These are phyloP conservation scores for Nothoprocta perdicaria DNA, from an alignment of 2,113 vertebrate genomes.

Conservation along the genomic window DNA sequence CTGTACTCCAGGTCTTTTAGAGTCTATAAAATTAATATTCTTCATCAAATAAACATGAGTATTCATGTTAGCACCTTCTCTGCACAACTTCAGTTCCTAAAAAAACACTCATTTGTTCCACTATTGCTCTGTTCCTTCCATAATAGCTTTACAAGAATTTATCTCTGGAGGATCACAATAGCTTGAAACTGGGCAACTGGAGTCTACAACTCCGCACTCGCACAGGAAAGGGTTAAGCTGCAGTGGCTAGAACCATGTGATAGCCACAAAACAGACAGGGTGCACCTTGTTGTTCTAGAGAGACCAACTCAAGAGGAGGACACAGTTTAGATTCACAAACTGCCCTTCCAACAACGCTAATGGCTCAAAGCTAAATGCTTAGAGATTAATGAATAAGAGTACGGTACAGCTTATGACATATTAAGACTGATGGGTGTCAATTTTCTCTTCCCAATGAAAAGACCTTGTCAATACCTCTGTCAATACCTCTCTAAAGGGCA, in stretches of 20 bases:
- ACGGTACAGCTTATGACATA: background rate
- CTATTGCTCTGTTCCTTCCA: background rate
- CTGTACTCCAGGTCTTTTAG: background rate
- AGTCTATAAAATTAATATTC: background rate
- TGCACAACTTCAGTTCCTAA: background rate
- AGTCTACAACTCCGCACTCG: background rate
- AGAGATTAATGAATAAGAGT: background rate
- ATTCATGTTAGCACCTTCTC: background rate
- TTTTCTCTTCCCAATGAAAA: background rate
- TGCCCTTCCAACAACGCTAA: background rate
- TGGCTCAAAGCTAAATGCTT: background rate
- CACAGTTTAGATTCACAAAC: background rate
- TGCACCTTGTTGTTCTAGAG: background rate
- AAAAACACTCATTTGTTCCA: background rate
- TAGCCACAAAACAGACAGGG: background rate
- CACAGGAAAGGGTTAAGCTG: background rate
- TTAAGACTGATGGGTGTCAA: rapidly evolving
- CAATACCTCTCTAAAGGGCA: background rate
- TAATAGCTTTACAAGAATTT: background rate
- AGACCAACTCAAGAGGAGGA: background rate
- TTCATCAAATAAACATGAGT: background rate
- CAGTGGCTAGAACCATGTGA: background rate
- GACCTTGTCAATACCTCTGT: background rate
- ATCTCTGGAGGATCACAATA: background rate
- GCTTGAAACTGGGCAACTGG: background rate